phyloP scores from a whole-genome alignment of 2,797 vertebrate species.

The Trichosurus vulpecula region DNA sequence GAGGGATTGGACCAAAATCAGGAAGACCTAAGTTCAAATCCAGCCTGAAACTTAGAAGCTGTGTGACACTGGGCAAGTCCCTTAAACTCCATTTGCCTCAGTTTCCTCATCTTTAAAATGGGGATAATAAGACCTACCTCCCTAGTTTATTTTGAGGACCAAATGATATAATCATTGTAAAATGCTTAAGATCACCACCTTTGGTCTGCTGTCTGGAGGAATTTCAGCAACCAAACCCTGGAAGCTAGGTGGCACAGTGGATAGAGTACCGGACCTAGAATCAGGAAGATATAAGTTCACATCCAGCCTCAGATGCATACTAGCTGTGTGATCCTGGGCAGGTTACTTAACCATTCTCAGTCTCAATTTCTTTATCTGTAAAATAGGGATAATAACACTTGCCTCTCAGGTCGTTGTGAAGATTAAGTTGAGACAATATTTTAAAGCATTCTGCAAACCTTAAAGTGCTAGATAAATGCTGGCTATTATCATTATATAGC shows the following conservation, averaged over 20 bases:
- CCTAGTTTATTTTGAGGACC: neutral
- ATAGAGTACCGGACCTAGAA: neutral
- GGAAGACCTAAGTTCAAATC: neutral
- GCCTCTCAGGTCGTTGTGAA: neutral
- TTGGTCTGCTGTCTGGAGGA: neutral
- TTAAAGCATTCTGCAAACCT: too few relatives aligned
- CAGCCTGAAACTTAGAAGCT: neutral
- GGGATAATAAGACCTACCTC: neutral
- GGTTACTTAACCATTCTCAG: neutral
- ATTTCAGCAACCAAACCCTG: neutral
- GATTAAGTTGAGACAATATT: neutral
- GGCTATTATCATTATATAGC: too few relatives aligned
- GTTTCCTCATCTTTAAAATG: neutral
- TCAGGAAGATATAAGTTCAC: neutral
- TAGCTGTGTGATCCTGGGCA: neutral
- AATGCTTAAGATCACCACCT: neutral
- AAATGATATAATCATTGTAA: neutral
- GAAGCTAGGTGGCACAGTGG: neutral
- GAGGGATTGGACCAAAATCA: neutral
- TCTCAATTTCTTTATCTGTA: neutral
- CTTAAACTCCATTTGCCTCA: neutral
- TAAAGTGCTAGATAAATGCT: too few relatives aligned
- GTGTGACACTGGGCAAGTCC: neutral
- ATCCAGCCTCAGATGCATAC: neutral
- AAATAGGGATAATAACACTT: neutral